phyloP scores from a whole-genome alignment of 2,888 invertebrate genomes.

The Amiota minor region DNA sequence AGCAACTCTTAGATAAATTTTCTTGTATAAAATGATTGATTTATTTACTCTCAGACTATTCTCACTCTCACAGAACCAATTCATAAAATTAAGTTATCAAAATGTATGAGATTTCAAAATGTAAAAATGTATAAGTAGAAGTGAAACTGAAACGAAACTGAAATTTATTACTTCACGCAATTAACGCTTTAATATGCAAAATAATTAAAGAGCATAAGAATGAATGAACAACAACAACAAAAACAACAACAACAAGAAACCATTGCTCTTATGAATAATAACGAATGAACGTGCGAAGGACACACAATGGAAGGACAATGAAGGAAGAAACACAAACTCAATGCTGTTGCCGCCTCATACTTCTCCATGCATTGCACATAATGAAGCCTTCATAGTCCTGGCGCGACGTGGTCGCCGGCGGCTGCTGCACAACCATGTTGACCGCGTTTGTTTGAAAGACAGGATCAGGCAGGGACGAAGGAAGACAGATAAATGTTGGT shows the following conservation, averaged over 20 bases:
- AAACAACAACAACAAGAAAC: conserved; percentile 31
- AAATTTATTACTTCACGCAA: conserved; percentile 68
- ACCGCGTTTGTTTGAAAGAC: background rate
- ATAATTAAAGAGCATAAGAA: conserved; percentile 42
- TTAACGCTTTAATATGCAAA: conserved; percentile 67
- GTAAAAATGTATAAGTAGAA: background rate
- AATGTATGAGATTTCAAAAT: conserved; percentile 33
- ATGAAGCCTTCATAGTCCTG: conserved; percentile 37
- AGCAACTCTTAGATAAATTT: background rate
- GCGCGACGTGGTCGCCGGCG: conserved; percentile 22
- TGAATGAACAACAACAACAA: background rate
- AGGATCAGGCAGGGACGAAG: background rate
- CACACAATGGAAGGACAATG: conserved; percentile 44
- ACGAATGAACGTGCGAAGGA: conserved; percentile 37
- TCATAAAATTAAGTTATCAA: conserved; percentile 60
- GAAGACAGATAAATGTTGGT: background rate
- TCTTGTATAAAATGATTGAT: no score
- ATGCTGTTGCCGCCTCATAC: conserved; percentile 17
- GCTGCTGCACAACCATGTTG: conserved; percentile 7
- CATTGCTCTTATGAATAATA: conserved; percentile 11
- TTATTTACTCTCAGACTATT: no score
- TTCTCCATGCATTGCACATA: conserved; percentile 13
- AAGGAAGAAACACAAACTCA: no score
- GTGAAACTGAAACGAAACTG: conserved; percentile 15
- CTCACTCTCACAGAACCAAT: background rate